phyloP scores from a whole-genome alignment of 2,888 invertebrate species.

The Aleiodes alternator region DNA sequence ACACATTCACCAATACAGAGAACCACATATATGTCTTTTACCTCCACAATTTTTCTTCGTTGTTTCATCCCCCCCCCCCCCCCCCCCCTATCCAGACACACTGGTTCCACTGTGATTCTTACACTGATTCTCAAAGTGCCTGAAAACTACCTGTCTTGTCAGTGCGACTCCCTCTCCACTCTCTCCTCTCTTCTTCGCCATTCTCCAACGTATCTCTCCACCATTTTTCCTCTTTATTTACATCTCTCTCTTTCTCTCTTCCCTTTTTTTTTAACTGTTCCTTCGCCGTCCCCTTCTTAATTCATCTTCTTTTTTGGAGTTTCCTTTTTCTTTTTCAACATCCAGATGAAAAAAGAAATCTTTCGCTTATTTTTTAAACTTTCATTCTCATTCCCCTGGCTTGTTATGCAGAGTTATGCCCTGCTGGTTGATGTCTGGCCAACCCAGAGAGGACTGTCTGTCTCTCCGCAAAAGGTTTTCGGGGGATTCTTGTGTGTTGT shows the following conservation, averaged over 20 bases:
- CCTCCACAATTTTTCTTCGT: neutral
- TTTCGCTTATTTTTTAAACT: slow-evolving; percentile 47
- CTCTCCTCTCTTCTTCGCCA: neutral
- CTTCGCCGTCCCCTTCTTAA: slow-evolving; percentile 9
- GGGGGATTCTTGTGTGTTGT: slow-evolving; percentile 37
- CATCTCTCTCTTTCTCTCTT: neutral
- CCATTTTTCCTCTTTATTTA: slow-evolving; percentile 53
- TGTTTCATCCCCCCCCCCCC: neutral
- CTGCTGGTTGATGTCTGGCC: slow-evolving; percentile 52
- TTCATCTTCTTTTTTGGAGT: slow-evolving; percentile 18
- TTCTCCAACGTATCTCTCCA: slow-evolving; percentile 59
- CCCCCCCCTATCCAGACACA: too few species aligned
- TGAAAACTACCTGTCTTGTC: slow-evolving; percentile 27
- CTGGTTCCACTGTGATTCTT: slow-evolving; percentile 22
- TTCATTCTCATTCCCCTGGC: slow-evolving; percentile 57
- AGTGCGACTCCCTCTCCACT: neutral
- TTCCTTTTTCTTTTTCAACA: slow-evolving; percentile 43
- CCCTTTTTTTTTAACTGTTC: slow-evolving; percentile 17
- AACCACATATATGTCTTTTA: neutral
- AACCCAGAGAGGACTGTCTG: slow-evolving; percentile 43
- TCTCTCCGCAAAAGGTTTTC: slow-evolving; percentile 50
- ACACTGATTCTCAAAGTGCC: slow-evolving; percentile 37
- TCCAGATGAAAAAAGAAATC: slow-evolving; percentile 38
- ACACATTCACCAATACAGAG: neutral
- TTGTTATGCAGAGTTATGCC: slow-evolving; percentile 64